Base-by-base conservation (phyloP, 2,113 vertebrate species). In the Hippocampus guttulatus region DNA sequence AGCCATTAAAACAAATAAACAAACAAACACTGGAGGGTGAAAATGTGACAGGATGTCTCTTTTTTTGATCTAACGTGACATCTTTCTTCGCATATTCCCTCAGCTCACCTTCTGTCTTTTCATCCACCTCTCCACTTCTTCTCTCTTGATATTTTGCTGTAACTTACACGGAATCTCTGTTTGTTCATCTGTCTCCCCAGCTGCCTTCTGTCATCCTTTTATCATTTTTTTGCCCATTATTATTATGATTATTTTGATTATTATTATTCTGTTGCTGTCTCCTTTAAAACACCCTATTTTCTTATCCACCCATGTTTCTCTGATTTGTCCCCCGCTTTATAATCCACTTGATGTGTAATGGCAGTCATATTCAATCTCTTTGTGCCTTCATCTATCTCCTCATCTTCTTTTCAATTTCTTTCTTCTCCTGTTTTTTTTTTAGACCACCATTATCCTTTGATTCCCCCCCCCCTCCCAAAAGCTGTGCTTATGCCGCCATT, bases 121-220 rank as follows among this genome's bases (percentile, higher is more conserved):
- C 70, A 33, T 69, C 49, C 16, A 45, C 62, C 33, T 76, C 66
- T 27, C 45, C 2, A 3, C 52, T 69, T 14, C 0, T 33, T 71
- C 54, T 70, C 71, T 82, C 67, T 57, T 55, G 68, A 71, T 71
- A 72, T 80, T 84, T 38, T 71, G 27, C 68, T 81, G 68, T 69
- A 70, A 80, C 73, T 74, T 62, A 55, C 58, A 68, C 30, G 69
- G 81, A 76, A 83, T 82, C 81, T 74, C 55, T 81, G 58, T 84
- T 82, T 85, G 57, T 79, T 82, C 72, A 62, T 74, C 69, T 77
- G 41, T 15, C 68, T 79, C 72, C 69, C 61, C 2, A 30, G 52
- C 55, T 67, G 61, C 23, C 41, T 68, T 74, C 74, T 71, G 8
- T 63, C 49, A 62, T 69, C 38, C 30, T 67, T 76, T 76, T 75